Conservation (phyloP, 2,888 invertebrate species). For the Griposia aprilina region DNA sequence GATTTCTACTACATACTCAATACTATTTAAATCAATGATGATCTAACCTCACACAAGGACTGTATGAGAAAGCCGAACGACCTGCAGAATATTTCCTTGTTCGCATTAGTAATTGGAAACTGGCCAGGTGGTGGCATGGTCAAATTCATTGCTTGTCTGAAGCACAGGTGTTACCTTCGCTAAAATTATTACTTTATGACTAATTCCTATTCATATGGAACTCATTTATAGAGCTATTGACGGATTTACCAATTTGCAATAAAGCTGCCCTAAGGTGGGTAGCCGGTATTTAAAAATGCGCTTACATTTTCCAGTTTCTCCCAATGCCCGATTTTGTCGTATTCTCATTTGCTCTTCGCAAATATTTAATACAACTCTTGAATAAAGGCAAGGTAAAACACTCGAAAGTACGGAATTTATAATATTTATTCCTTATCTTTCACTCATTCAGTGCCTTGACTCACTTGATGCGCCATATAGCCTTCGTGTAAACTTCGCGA, state of each 20-base stretch:
- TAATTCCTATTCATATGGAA: constrained; percentile 13
- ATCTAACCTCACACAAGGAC: constrained; percentile 49
- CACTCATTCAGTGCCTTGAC: constrained; percentile 16
- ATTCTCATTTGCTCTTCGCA: not conserved
- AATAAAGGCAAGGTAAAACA: not conserved
- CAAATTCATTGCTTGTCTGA: constrained; percentile 63
- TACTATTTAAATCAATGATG: constrained; percentile 30
- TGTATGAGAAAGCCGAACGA: constrained; percentile 61
- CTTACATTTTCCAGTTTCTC: no score
- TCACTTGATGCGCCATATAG: constrained; percentile 18
- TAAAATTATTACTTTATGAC: constrained; percentile 38
- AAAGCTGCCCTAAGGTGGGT: not conserved
- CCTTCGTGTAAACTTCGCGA: constrained; percentile 25
- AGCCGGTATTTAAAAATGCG: not conserved
- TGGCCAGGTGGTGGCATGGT: constrained; percentile 75
- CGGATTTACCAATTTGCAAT: not conserved
- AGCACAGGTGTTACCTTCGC: constrained; percentile 54
- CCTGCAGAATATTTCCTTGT: constrained; percentile 67
- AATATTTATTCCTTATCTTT: not conserved
- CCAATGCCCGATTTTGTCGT: not conserved
- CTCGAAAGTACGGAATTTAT: not conserved
- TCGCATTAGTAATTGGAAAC: constrained; percentile 70
- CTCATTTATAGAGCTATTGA: constrained; percentile 4
- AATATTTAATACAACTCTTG: not conserved
- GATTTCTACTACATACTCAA: not conserved